A percentile compares a stretch with the other conserved stretches of the same genome.
Conservation (phyloP, 2,797 vertebrate species). For the Gobionotothen gibberifrons region DNA sequence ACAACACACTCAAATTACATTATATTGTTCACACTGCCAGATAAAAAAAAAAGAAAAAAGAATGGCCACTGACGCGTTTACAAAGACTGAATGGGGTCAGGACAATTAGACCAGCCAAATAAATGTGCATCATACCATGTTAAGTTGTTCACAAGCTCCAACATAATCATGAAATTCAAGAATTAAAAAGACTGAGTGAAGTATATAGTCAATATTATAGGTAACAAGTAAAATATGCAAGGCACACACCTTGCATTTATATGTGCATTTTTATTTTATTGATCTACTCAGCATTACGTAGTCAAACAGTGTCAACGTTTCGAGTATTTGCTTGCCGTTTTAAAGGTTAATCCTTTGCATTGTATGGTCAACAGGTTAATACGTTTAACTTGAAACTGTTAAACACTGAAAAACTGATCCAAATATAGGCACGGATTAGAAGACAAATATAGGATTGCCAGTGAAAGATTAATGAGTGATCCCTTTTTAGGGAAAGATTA, state of each 20-base stretch:
- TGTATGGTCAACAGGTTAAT: constrained; percentile 14
- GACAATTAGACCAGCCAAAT: neutral
- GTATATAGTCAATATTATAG: neutral
- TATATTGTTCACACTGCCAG: constrained; percentile 9
- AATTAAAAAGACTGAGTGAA: neutral
- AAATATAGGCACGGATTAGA: constrained; percentile 42
- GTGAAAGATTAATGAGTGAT: constrained; percentile 27
- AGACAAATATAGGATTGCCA: constrained; percentile 13
- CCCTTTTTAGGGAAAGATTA: constrained; percentile 23
- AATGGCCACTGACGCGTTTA: constrained; percentile 11
- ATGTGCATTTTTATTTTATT: neutral
- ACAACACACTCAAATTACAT: constrained; percentile 14
- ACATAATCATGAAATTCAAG: neutral
- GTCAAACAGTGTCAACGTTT: neutral
- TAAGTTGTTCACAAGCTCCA: neutral
- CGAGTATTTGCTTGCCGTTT: neutral
- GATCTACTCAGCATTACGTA: neutral
- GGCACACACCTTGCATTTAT: neutral
- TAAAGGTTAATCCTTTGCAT: neutral
- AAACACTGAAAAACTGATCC: constrained; percentile 21
- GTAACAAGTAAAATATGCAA: neutral
- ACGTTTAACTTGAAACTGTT: constrained; percentile 33
- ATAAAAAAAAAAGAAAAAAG: neutral
- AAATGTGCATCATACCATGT: neutral
- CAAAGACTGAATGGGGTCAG: constrained; percentile 16